Base-by-base conservation (phyloP, 2,113 vertebrate species). In the Trogon melanurus region DNA sequence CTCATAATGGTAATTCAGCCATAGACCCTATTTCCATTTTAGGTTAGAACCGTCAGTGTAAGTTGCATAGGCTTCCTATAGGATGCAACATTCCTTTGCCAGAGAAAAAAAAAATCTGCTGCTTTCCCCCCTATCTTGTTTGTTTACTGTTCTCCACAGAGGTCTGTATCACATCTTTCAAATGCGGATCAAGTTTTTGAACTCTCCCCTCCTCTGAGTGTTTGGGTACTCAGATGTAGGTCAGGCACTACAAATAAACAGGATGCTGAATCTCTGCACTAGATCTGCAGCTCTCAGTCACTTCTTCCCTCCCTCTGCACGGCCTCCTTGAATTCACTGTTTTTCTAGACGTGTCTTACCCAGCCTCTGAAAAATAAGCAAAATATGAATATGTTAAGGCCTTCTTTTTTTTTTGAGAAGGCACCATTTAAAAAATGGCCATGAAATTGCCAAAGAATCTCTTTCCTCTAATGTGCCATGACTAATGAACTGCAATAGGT, bases 401-500 rank as follows among this genome's bases (percentile, higher is more conserved):
- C 57, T 74, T 61, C 56, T 74, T 44, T 95, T 36, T 36, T 36
- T 36, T 89, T 90, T 69, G 76, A 71, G 72, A 95, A 67, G 65
- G 44, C 38, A 73, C 34, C 27, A 38, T 70, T 95, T 95, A 70
- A 45, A 11, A 89, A 94, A 73, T 47, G 57, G 30, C 32, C 69
- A 44, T 88, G 82, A 95, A 89, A 79, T 86, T 89, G 65, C 66
- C 19, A 10, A 62, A 80, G 67, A 92, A 87, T 78, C 44, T 75
- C n/a, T 89, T 89, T 91, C n/a, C 85, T 88, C 85, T 91, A 90
- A 94, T 79, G 64, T 86, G 65, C 66, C 89, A 58, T 93, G 94
- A 93, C 88, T 97, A 96, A 96, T 94, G 64, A 88, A 73, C 44
- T 74, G 87, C 79, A 90, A 53, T 87, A 93, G 79, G 22, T 71